These are phyloP conservation scores for Leptatherina wallacei DNA, from an alignment of 2,797 vertebrate genomes.

Conservation along the genomic window DNA sequence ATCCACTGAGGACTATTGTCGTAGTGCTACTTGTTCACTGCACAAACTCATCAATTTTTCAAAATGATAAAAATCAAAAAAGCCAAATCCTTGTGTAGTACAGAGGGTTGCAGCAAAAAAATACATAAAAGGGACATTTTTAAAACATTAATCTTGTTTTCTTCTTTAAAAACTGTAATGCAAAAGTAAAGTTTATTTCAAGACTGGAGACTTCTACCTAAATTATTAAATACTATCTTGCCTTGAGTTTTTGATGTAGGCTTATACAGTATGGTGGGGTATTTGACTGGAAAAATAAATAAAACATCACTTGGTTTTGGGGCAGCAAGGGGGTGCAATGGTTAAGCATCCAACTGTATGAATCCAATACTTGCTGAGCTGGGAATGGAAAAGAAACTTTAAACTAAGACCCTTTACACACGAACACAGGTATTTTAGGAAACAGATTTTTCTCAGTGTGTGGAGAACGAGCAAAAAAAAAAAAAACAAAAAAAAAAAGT, in stretches of 20 bases:
- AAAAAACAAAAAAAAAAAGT: not conserved
- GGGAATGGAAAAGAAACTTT: not conserved
- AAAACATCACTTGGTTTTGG: constrained; percentile 5
- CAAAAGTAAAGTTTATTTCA: constrained; percentile 6
- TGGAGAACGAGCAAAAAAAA: too few relatives aligned
- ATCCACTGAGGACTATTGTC: not conserved
- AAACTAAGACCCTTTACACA: not conserved
- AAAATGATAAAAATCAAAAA: not conserved
- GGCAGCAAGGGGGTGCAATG: not conserved
- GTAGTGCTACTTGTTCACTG: not conserved
- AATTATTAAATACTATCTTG: constrained; percentile 1
- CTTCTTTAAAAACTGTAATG: constrained; percentile 3
- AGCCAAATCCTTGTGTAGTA: not conserved
- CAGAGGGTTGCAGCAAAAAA: not conserved
- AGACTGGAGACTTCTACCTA: constrained; percentile 10
- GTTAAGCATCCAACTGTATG: not conserved
- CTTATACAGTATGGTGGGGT: not conserved
- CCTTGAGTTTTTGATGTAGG: not conserved
- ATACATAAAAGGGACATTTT: not conserved
- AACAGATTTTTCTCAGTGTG: not conserved
- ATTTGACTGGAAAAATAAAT: constrained; percentile 14
- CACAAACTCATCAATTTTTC: not conserved
- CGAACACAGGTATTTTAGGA: not conserved
- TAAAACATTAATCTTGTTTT: constrained; percentile 13
- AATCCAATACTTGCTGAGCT: not conserved